Percentiles rank a stretch among this genome's conserved stretches.
These are phyloP conservation scores for Takifugu flavidus DNA, from an alignment of 2,113 vertebrate species.

Conservation along the genomic window DNA sequence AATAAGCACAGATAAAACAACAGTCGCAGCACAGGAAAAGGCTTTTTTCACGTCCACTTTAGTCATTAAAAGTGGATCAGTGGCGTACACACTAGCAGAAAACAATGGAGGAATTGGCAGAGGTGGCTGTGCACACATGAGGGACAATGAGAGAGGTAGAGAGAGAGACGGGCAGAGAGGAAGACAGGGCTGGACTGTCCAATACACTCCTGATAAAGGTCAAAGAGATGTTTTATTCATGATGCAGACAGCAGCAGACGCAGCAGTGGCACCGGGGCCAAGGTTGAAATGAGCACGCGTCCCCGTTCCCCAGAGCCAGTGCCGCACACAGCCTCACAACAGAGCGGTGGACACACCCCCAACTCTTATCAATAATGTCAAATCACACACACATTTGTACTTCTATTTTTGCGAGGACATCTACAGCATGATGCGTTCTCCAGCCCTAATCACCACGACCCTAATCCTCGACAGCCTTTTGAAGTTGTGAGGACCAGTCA, in stretches of 20 bases:
- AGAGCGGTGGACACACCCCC: not conserved
- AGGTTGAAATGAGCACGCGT: conserved; percentile 70
- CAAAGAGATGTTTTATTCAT: conserved; percentile 78
- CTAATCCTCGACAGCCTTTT: too few species aligned
- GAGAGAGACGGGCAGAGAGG: conserved; percentile 34
- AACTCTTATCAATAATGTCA: conserved; percentile 47
- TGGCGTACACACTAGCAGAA: conserved; percentile 20
- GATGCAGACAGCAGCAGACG: conserved; percentile 55
- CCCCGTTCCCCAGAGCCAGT: conserved; percentile 58
- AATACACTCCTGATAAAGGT: conserved; percentile 76
- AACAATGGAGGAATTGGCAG: conserved; percentile 34
- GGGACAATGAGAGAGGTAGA: conserved; percentile 38
- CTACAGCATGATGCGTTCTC: too few species aligned
- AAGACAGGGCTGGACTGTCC: conserved; percentile 70
- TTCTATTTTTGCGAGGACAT: too few species aligned
- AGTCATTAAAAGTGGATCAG: conserved; percentile 6
- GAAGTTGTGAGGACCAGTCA: too few species aligned
- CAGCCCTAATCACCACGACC: too few species aligned
- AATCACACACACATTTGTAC: conserved; percentile 9
- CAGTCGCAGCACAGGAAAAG: not conserved
- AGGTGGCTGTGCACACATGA: conserved; percentile 45
- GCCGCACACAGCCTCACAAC: conserved; percentile 20
- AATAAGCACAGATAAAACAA: not conserved
- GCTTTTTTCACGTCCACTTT: conserved; percentile 1
- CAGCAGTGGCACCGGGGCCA: conserved; percentile 66